phyloP scores from a whole-genome alignment of 2,797 vertebrate genomes.

The Glossophaga mutica region DNA sequence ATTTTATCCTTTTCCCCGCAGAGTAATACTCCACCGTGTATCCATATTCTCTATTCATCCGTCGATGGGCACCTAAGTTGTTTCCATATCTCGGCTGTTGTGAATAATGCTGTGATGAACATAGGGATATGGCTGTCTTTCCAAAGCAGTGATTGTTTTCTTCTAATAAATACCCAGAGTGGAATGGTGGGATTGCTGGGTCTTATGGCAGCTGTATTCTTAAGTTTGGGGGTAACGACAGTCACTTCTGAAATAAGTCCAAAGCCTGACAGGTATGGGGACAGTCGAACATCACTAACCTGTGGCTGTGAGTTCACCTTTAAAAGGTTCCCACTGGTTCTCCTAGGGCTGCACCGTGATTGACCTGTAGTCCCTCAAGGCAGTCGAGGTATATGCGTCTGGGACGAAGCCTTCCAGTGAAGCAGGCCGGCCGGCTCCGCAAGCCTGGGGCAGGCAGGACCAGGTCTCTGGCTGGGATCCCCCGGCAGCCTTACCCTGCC shows the following conservation, averaged over 20 bases:
- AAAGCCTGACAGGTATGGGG: not conserved
- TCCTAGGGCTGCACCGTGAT: not conserved
- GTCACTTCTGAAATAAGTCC: not conserved
- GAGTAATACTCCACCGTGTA: not conserved
- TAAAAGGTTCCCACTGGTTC: not conserved
- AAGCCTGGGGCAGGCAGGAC: not conserved
- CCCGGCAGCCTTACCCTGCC: not conserved
- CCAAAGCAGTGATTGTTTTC: not conserved
- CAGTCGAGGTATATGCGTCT: not conserved
- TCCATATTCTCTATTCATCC: not conserved
- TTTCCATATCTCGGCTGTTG: not conserved
- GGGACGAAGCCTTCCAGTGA: slow-evolving; percentile 12
- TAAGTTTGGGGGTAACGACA: not conserved
- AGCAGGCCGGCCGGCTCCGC: not conserved
- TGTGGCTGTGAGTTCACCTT: not conserved
- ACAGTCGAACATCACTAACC: not conserved
- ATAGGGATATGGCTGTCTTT: not conserved
- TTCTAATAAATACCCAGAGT: not conserved
- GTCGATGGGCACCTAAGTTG: too few species aligned
- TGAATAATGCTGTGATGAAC: not conserved
- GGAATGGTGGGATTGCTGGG: not conserved
- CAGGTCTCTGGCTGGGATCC: not conserved
- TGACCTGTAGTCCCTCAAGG: not conserved
- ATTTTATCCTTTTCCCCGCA: not conserved
- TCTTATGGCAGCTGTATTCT: not conserved